Evolutionary conservation across 2,888 invertebrate genomes (phyloP), one percentile per base, ranked within the genome.

Genomic region (Trachelus tabidus): DNA sequence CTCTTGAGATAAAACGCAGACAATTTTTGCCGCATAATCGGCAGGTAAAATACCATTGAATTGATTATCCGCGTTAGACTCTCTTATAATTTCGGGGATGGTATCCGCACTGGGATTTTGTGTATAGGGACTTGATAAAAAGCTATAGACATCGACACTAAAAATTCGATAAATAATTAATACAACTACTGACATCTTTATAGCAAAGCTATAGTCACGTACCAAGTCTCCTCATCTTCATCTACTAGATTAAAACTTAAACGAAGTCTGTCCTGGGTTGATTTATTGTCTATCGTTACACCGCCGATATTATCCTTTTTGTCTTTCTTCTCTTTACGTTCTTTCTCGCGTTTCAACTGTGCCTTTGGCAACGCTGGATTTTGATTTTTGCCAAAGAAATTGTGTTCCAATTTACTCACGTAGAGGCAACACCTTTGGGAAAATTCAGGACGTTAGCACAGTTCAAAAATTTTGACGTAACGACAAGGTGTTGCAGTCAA

Each of bases 391-490:
- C 97, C 97, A 87, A 98, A 98, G 83, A 97, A 94, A 0, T 96
- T 95, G 89, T 98, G 98, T 87, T 99, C 99, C 87, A 98, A 92
- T 87, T 97, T 96, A 6, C 97, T 96, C 11, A 98, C 97, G 90
- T 98, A 98, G 69, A 98, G 95, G 85, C 98, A 98, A 33, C 98
- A 98, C 80, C 95, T 94, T 84, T 75, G 23, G 34, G 76, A 78
- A 75, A 75, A 78, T 77, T 31, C n/a, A 69, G 68, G 15, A 34
- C 31, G 68, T 76, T 12, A 69, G 69, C 23, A 23, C 23, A 9
- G 23, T 23, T 9, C 2, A 23, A 23, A 56, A 56, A 56, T 56
- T 15, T 56, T 23, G 9, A 56, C 9, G 9, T 9, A 56, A 56
- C 40, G 23, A 2, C 23, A 56, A 56, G 56, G 23, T 9, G 9